Conservation (phyloP, 2,797 vertebrate species). For the Girardinus metallicus region DNA sequence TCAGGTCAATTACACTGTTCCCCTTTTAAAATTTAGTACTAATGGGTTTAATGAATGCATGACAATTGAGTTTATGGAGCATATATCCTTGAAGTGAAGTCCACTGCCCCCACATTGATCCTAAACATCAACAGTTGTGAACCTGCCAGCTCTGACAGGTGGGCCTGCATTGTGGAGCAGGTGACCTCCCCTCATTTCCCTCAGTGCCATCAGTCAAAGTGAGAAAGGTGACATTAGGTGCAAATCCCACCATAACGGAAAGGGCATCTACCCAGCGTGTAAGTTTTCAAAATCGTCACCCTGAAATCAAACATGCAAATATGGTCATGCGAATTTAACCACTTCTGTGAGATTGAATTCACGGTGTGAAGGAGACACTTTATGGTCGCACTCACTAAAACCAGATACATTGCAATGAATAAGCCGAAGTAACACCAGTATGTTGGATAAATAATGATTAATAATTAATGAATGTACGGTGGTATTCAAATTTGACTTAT, state of each 20-base stretch:
- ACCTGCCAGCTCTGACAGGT: slow-evolving; percentile 64
- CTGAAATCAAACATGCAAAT: slow-evolving; percentile 30
- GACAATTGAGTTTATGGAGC: slow-evolving; percentile 60
- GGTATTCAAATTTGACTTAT: neutral
- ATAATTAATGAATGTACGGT: neutral
- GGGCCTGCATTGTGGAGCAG: slow-evolving; percentile 56
- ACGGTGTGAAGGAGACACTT: slow-evolving; percentile 1
- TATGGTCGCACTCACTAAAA: slow-evolving; percentile 26
- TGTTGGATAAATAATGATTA: neutral
- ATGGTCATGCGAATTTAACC: slow-evolving; percentile 38
- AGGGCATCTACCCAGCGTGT: slow-evolving; percentile 73
- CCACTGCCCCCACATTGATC: slow-evolving; percentile 66
- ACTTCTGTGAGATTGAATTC: slow-evolving; percentile 35
- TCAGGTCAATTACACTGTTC: slow-evolving; percentile 63
- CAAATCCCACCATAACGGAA: slow-evolving; percentile 62
- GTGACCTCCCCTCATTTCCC: slow-evolving; percentile 39
- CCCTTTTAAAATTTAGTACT: slow-evolving; percentile 56
- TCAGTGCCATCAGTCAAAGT: slow-evolving; percentile 68
- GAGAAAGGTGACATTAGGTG: slow-evolving; percentile 69
- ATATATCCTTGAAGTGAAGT: slow-evolving; percentile 63
- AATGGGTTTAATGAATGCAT: slow-evolving; percentile 69
- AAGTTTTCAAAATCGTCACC: slow-evolving; percentile 61
- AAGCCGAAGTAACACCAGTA: slow-evolving; percentile 31
- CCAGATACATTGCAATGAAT: slow-evolving; percentile 35
- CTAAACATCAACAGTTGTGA: slow-evolving; percentile 52